phyloP scores from a whole-genome alignment of 2,113 vertebrate genomes.

The Cyanoramphus novaezelandiae region DNA sequence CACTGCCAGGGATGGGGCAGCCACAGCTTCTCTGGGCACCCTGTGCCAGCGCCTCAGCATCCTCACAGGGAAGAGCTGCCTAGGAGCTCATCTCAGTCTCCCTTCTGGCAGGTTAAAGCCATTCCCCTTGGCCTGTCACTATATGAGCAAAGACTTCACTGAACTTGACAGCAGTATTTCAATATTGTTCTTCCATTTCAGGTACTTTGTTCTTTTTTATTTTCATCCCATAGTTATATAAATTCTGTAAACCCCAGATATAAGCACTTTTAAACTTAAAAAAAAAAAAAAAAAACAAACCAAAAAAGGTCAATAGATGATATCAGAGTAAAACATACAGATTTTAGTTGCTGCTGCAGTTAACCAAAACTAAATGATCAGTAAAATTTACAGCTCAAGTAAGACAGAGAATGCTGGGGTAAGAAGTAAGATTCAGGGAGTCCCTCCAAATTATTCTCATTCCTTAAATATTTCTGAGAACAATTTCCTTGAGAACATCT shows the following conservation, averaged over 20 bases:
- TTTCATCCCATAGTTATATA: not conserved
- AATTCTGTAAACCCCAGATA: not conserved
- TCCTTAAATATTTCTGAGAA: not conserved
- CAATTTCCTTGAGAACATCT: not conserved
- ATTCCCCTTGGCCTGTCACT: not conserved
- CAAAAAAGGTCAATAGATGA: not conserved
- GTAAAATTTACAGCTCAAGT: not conserved
- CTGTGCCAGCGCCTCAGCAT: no score
- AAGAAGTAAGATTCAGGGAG: not conserved
- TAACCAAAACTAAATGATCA: not conserved
- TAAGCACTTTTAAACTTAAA: not conserved
- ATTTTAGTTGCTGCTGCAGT: not conserved
- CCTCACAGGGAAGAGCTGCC: not conserved
- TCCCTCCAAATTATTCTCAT: not conserved
- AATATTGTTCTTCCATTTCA: not conserved
- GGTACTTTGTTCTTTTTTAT: not conserved
- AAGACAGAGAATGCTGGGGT: not conserved
- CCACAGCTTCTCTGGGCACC: no score
- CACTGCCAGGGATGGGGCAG: no score
- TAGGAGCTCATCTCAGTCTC: not conserved
- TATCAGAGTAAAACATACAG: not conserved
- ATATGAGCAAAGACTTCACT: not conserved
- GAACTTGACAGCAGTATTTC: not conserved
- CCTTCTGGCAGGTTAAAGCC: fast-evolving
- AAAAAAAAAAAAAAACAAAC: not conserved